These are phyloP conservation scores for Hydrolagus affinis DNA, from an alignment of 2,113 vertebrate species.

Conservation along the genomic window DNA sequence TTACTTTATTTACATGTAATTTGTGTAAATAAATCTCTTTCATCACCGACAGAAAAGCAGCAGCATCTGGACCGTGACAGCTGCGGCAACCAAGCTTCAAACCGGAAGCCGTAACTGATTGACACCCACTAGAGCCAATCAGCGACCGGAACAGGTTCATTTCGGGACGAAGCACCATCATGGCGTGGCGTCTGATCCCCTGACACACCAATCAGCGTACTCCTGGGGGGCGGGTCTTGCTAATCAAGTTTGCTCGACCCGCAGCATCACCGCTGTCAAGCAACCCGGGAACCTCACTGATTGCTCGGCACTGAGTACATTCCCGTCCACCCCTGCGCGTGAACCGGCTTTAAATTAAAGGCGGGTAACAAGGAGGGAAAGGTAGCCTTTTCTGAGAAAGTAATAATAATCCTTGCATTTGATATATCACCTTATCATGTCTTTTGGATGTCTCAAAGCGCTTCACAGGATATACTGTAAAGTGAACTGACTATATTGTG, in stretches of 20 bases:
- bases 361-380: neutral
- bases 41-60: slow-evolving; percentile 34
- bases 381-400: neutral
- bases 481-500: no score
- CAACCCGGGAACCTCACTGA: no score
- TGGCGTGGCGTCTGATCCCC: neutral
- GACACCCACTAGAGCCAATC: slow-evolving; percentile 41
- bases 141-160: slow-evolving; percentile 35
- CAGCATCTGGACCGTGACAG: slow-evolving; percentile 36
- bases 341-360: neutral
- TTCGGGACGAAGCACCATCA: neutral
- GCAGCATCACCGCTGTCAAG: no score
- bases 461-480: no score
- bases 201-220: neutral
- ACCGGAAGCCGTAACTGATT: slow-evolving; percentile 43
- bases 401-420: no score
- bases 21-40: neutral
- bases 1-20: neutral
- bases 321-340: neutral
- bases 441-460: no score
- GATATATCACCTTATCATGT: no score
- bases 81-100: slow-evolving; percentile 41
- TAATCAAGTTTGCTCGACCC: no score
- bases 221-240: neutral
- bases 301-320: no score